Percentiles rank a stretch among this genome's conserved stretches.
Evolutionary conservation across 2,797 vertebrate genomes (phyloP).

Genomic region (Octomys mimax): DNA sequence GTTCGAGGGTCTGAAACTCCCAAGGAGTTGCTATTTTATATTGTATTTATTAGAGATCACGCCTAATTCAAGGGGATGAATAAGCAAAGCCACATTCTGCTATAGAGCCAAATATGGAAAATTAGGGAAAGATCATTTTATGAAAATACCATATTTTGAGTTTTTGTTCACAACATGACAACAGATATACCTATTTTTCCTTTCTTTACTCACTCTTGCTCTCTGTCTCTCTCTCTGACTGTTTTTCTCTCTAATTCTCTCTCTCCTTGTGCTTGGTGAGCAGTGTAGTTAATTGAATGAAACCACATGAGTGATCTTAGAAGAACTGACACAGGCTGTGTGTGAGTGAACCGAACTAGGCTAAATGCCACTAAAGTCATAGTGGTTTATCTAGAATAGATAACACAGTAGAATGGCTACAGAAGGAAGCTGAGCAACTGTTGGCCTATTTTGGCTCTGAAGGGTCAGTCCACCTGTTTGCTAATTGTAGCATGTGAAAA

Average conservation of each 20-base stretch:
- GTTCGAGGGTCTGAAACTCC: neutral
- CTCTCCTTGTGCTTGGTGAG: neutral
- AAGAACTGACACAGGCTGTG: neutral
- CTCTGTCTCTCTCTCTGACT: neutral
- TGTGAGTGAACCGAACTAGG: conserved; percentile 22
- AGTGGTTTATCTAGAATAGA: conserved; percentile 8
- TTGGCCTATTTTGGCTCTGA: neutral
- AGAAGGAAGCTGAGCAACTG: neutral
- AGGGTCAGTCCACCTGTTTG: neutral
- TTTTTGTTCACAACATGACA: conserved; percentile 2
- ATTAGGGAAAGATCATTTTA: neutral
- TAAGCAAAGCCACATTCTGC: neutral
- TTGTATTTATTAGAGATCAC: neutral
- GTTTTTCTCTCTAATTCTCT: neutral
- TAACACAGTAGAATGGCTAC: neutral
- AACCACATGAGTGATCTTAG: conserved; percentile 27
- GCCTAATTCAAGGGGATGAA: neutral
- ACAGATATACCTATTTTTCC: neutral
- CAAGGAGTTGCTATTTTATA: neutral
- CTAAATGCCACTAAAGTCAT: conserved; percentile 36
- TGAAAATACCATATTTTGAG: neutral
- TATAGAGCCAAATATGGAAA: neutral
- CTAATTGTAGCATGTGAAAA: neutral
- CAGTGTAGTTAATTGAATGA: conserved; percentile 9
- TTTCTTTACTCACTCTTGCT: neutral